phyloP scores from a whole-genome alignment of 1,140 invertebrate species.

The Arctopsyche grandis region DNA sequence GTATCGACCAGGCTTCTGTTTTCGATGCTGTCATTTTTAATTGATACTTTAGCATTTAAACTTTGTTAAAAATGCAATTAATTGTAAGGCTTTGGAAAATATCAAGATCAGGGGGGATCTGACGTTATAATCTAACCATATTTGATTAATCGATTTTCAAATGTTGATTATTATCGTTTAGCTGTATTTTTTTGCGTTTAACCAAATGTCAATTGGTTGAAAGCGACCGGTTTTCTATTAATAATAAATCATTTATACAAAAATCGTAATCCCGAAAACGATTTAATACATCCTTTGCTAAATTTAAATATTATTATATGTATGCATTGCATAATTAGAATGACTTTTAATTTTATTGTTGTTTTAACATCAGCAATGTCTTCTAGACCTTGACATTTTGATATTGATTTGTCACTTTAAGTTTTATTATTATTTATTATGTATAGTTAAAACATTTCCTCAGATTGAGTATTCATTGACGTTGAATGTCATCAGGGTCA shows the following conservation, averaged over 20 bases:
- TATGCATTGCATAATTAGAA: too few relatives aligned
- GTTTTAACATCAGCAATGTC: too few relatives aligned
- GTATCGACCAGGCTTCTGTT: neutral
- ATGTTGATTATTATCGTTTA: neutral
- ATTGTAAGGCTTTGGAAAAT: neutral
- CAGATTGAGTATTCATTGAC: too few relatives aligned
- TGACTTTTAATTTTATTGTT: too few relatives aligned
- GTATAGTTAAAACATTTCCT: too few relatives aligned
- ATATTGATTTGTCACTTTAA: too few relatives aligned
- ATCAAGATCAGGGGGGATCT: conserved; percentile 5
- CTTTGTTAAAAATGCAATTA: neutral
- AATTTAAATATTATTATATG: too few relatives aligned
- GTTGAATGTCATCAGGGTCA: neutral
- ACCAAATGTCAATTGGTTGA: neutral
- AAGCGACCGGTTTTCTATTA: neutral
- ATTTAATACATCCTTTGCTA: too few relatives aligned
- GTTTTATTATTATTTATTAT: too few relatives aligned
- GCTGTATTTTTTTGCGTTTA: neutral
- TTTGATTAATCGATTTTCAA: conserved; percentile 20
- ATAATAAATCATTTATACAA: too few relatives aligned
- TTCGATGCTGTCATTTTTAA: neutral
- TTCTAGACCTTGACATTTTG: too few relatives aligned
- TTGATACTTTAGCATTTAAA: conserved; percentile 8
- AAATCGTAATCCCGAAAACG: too few relatives aligned
- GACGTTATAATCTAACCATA: neutral